These are phyloP conservation scores for Eudorcas thomsonii DNA, from an alignment of 2,113 vertebrate species.

Conservation along the genomic window DNA sequence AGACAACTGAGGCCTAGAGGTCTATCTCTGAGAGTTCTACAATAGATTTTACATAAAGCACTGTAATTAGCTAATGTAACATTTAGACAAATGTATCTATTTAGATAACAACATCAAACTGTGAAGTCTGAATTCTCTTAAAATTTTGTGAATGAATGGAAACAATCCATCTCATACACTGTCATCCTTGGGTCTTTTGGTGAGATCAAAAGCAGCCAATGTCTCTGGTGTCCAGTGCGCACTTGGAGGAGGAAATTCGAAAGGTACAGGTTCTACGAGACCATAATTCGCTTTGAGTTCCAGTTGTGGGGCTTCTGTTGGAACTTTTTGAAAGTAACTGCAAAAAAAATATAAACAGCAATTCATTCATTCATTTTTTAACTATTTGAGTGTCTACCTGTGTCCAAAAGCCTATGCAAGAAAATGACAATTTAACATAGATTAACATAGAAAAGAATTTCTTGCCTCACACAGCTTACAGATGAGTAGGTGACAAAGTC, in stretches of 20 bases:
- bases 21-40: not conserved
- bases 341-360: constrained; percentile 64
- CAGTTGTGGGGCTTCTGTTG: constrained; percentile 91
- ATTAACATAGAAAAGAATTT: not conserved
- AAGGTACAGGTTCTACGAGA: constrained; percentile 91
- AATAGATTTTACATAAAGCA: not conserved
- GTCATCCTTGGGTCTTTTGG: constrained; percentile 93
- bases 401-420: not conserved
- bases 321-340: constrained; percentile 98
- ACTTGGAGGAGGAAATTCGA: constrained; percentile 89
- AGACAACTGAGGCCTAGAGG: not conserved
- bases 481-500: not conserved
- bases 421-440: not conserved
- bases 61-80: not conserved
- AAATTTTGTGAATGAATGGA: not conserved
- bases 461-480: not conserved
- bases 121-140: not conserved
- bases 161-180: constrained; percentile 80
- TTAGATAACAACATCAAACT: not conserved
- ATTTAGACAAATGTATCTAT: not conserved
- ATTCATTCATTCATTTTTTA: not conserved
- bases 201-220: constrained; percentile 95
- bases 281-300: constrained; percentile 98
- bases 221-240: constrained; percentile 90
- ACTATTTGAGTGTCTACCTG: not conserved